phyloP scores from a whole-genome alignment of 2,797 vertebrate species.

The Neostethus bicornis region DNA sequence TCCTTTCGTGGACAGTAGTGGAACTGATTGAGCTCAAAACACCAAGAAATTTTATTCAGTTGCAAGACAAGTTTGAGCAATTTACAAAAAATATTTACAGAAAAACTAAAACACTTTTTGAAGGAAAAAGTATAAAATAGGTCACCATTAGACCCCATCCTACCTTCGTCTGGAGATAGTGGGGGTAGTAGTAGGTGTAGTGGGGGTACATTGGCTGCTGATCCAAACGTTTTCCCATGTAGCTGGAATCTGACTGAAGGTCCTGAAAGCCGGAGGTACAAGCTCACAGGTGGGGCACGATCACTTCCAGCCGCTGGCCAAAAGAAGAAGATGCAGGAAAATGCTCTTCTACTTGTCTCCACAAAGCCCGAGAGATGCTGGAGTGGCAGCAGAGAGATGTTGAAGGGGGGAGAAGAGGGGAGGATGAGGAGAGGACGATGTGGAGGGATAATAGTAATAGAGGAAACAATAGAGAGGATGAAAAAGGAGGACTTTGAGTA shows the following conservation, averaged over 20 bases:
- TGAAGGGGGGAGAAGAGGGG: constrained; percentile 35
- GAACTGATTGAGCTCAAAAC: neutral
- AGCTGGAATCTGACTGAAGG: constrained; percentile 95
- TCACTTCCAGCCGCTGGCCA: constrained; percentile 52
- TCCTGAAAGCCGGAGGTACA: constrained; percentile 78
- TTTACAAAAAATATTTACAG: constrained; percentile 1
- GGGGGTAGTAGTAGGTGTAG: constrained; percentile 99
- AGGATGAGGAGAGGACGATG: constrained; percentile 60
- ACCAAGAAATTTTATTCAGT: neutral
- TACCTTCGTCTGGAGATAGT: constrained; percentile 99
- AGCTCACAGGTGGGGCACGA: constrained; percentile 50
- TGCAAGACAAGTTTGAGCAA: constrained; percentile 7
- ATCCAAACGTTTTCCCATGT: constrained; percentile 99
- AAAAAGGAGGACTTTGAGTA: constrained; percentile 49
- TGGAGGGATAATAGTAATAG: constrained; percentile 43
- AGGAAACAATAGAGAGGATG: constrained; percentile 63
- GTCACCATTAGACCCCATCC: constrained; percentile 40
- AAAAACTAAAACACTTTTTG: constrained; percentile 10
- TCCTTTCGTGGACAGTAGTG: neutral
- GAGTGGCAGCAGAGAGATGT: constrained; percentile 34
- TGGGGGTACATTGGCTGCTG: constrained; percentile 99
- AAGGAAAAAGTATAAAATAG: constrained; percentile 40
- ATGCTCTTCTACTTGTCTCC: constrained; percentile 54
- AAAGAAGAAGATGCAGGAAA: constrained; percentile 50
- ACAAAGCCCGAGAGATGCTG: constrained; percentile 45